Conservation (phyloP, 2,797 vertebrate genomes). For the Leontocebus nigricollis region DNA sequence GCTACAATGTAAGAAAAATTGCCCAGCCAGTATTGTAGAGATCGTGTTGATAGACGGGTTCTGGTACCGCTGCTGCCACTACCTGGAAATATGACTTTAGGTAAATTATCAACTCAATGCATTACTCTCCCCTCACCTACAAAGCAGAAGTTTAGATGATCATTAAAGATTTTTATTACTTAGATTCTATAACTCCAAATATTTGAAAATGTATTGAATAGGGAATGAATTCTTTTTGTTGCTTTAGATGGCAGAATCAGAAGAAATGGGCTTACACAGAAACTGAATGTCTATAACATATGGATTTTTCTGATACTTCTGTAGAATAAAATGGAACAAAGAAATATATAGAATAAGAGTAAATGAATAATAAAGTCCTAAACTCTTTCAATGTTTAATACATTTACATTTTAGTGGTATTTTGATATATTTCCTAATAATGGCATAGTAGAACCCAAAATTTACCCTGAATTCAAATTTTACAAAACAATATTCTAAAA, state of each 20-base stretch:
- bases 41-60: not conserved
- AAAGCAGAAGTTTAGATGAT: not conserved
- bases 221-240: not conserved
- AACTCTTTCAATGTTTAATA: not conserved
- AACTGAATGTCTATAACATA: not conserved
- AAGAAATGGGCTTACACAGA: not conserved
- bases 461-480: not conserved
- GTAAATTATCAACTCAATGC: not conserved
- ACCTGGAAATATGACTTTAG: not conserved
- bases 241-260: not conserved
- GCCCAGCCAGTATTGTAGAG: not conserved
- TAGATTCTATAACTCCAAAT: not conserved
- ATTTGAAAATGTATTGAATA: not conserved
- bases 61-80: not conserved
- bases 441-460: not conserved
- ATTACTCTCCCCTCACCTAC: not conserved
- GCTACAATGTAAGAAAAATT: too few species aligned
- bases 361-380: not conserved
- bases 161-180: not conserved
- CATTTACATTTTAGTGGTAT: not conserved
- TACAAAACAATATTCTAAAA: constrained; percentile 15
- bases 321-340: constrained; percentile 7
- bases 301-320: not conserved
- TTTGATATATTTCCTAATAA: not conserved
- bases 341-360: not conserved